phyloP scores from a whole-genome alignment of 2,888 invertebrate species.

The Imbricaverruca yamaguchii region DNA sequence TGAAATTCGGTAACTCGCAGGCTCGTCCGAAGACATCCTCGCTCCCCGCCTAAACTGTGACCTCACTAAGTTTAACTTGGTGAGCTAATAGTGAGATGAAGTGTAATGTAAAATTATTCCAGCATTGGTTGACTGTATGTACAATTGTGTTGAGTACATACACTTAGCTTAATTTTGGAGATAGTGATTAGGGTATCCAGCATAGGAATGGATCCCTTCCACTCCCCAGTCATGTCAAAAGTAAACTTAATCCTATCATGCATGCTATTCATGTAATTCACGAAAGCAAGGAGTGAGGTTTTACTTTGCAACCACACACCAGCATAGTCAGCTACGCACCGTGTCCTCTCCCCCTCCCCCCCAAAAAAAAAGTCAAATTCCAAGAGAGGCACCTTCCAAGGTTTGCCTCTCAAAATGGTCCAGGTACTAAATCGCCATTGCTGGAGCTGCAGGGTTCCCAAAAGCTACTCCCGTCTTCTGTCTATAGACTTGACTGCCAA shows the following conservation, averaged over 20 bases:
- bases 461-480: neutral
- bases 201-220: neutral
- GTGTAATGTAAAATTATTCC: no score
- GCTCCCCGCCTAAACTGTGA: no score
- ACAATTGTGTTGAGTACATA: no score
- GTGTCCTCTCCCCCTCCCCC: neutral
- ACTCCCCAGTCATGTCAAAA: neutral
- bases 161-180: no score
- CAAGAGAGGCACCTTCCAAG: neutral
- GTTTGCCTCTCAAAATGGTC: neutral
- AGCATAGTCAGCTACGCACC: neutral
- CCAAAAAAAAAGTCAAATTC: no score
- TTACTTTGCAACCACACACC: neutral
- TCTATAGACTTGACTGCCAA: neutral
- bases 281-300: no score
- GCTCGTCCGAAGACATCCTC: no score
- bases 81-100: no score
- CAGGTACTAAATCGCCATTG: neutral
- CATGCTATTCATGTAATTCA: neutral
- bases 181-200: neutral
- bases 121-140: no score
- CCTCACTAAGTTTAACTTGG: no score
- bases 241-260: neutral
- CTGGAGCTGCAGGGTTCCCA: neutral
- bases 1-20: no score